These are phyloP conservation scores for Coecobrya sp. DNA, from an alignment of 2,888 invertebrate species.

Conservation along the genomic window DNA sequence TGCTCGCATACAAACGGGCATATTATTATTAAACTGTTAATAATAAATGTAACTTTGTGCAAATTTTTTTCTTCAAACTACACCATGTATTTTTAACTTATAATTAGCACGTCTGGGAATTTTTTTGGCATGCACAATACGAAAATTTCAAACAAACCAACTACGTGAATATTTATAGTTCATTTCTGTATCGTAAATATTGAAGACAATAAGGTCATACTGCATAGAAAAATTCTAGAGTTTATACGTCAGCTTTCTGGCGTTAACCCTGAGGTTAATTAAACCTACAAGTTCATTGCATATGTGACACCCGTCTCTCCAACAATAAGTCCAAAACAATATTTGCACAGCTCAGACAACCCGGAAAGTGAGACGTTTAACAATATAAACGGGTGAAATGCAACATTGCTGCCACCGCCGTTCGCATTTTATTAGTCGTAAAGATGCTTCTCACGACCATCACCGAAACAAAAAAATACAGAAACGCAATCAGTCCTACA, in stretches of 20 bases:
- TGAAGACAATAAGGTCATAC: too few species aligned
- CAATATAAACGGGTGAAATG: constrained; percentile 15
- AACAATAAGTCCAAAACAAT: background rate
- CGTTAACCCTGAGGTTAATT: background rate
- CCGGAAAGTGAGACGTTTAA: background rate
- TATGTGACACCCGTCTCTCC: background rate
- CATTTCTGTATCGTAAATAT: too few species aligned
- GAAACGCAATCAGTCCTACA: background rate
- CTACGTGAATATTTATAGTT: too few species aligned
- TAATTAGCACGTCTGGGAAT: too few species aligned
- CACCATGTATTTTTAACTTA: too few species aligned
- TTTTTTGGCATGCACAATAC: too few species aligned
- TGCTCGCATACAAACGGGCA: background rate
- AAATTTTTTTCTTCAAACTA: too few species aligned
- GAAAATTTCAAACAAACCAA: too few species aligned
- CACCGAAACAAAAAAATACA: background rate
- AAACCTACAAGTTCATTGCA: background rate
- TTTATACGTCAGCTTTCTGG: too few species aligned
- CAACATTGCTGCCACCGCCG: background rate
- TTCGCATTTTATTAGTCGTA: constrained; percentile 31
- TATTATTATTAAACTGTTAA: background rate
- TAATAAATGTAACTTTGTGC: too few species aligned
- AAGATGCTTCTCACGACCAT: background rate
- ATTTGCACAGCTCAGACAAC: background rate
- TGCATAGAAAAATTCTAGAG: too few species aligned